Conservation (phyloP, 2,888 invertebrate genomes). For the Chelonus formosanus region DNA sequence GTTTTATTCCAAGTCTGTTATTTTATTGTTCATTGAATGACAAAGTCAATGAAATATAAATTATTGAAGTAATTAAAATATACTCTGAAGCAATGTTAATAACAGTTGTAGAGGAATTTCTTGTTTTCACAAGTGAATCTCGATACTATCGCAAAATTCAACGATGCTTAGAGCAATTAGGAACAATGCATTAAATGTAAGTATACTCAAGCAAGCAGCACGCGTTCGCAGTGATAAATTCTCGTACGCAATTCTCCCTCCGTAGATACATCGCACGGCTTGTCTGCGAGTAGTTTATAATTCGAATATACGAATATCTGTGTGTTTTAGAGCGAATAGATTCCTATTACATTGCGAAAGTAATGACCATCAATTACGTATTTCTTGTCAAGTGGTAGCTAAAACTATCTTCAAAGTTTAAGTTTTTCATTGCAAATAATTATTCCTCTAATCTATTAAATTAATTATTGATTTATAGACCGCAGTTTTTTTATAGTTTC, state of each 20-base stretch:
- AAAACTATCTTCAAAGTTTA: too few species aligned
- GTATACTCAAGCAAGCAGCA: not conserved
- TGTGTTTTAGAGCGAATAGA: constrained; percentile 64
- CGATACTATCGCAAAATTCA: constrained; percentile 36
- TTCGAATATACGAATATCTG: constrained; percentile 34
- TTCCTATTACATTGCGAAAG: constrained; percentile 49
- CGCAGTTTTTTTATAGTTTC: too few species aligned
- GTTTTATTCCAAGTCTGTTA: not conserved
- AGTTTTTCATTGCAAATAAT: too few species aligned
- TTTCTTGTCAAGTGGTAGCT: not conserved
- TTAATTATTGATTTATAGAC: too few species aligned
- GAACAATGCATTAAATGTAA: constrained; percentile 33
- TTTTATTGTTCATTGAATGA: not conserved
- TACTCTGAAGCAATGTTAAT: constrained; percentile 32
- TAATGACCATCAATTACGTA: constrained; percentile 50
- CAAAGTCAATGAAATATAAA: not conserved
- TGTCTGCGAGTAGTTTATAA: not conserved
- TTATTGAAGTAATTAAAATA: constrained; percentile 10
- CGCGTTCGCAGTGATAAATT: too few species aligned
- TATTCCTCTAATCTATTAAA: too few species aligned
- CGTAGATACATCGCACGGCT: constrained; percentile 1
- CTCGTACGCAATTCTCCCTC: constrained; percentile 3
- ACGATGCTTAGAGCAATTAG: constrained; percentile 38
- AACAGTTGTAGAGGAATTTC: constrained; percentile 46
- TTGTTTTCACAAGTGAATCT: constrained; percentile 46